Percentiles rank a stretch among this genome's conserved stretches.
These are phyloP conservation scores for Phylloscopus whistleri DNA, from an alignment of 2,113 vertebrate genomes.

Conservation along the genomic window DNA sequence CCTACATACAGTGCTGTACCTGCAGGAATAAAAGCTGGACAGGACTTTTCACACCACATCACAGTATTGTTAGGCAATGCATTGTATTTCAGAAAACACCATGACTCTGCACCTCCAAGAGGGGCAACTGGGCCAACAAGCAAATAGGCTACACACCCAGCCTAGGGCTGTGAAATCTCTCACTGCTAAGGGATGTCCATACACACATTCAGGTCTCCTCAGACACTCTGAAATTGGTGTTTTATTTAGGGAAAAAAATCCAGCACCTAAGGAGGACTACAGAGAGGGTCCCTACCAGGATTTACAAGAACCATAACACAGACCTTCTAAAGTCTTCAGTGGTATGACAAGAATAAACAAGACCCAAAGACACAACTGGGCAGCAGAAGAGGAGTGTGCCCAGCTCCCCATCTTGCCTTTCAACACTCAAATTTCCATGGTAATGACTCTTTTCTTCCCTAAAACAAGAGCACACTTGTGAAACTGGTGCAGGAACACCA, in stretches of 20 bases:
- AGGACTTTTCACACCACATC: background rate
- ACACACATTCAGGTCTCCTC: background rate
- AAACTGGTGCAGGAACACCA: background rate
- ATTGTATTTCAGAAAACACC: background rate
- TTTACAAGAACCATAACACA: too few species aligned
- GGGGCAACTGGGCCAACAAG: background rate
- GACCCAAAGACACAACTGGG: background rate
- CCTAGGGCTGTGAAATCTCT: background rate
- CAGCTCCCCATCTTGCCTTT: background rate
- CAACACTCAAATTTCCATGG: background rate
- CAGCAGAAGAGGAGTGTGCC: background rate
- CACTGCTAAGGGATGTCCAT: background rate
- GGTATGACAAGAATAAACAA: background rate
- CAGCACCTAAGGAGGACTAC: background rate
- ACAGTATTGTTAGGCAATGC: background rate
- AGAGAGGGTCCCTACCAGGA: too few species aligned
- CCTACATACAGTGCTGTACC: background rate
- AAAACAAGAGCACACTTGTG: background rate
- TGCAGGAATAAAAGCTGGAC: background rate
- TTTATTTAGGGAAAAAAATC: background rate
- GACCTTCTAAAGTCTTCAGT: background rate
- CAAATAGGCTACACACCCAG: background rate
- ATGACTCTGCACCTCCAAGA: background rate
- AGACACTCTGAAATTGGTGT: background rate
- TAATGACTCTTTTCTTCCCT: background rate